These are phyloP conservation scores for Ctenoplectra terminalis DNA, from an alignment of 1,140 invertebrate species.

Conservation along the genomic window DNA sequence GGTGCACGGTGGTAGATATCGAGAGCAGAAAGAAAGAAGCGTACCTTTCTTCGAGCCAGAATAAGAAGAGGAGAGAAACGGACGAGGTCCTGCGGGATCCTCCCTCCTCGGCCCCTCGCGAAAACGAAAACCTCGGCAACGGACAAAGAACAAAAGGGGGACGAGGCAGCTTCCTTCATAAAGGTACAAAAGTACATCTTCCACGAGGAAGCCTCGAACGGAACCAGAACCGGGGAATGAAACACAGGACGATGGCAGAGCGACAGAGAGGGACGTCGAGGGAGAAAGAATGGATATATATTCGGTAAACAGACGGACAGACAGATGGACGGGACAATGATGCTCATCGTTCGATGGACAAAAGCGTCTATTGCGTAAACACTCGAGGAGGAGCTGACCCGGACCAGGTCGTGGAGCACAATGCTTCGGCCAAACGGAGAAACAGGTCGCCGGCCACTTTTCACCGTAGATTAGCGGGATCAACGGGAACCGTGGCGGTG, in stretches of 20 bases:
- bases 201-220: conserved; percentile 25
- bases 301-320: conserved; percentile 80
- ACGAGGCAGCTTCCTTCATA: conserved; percentile 70
- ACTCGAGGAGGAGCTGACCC: conserved; percentile 74
- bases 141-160: conserved; percentile 78
- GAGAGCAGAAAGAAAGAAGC: conserved; percentile 6
- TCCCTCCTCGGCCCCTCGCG: conserved; percentile 46
- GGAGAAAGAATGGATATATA: conserved; percentile 70
- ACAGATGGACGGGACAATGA: conserved; percentile 80
- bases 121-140: conserved; percentile 73
- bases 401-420: conserved; percentile 24
- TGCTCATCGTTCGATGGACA: conserved; percentile 82
- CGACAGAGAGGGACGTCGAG: background rate
- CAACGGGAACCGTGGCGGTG: background rate
- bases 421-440: conserved; percentile 51
- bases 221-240: background rate
- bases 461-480: conserved; percentile 35
- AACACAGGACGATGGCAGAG: background rate
- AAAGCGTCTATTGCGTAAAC: conserved; percentile 83
- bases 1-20: conserved; percentile 8
- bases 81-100: conserved; percentile 61
- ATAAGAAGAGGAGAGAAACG: background rate
- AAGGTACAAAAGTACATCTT: conserved; percentile 80
- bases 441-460: conserved; percentile 50
- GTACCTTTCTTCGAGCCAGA: background rate